These are phyloP conservation scores for Bujurquina vittata DNA, from an alignment of 2,113 vertebrate species.

Conservation along the genomic window DNA sequence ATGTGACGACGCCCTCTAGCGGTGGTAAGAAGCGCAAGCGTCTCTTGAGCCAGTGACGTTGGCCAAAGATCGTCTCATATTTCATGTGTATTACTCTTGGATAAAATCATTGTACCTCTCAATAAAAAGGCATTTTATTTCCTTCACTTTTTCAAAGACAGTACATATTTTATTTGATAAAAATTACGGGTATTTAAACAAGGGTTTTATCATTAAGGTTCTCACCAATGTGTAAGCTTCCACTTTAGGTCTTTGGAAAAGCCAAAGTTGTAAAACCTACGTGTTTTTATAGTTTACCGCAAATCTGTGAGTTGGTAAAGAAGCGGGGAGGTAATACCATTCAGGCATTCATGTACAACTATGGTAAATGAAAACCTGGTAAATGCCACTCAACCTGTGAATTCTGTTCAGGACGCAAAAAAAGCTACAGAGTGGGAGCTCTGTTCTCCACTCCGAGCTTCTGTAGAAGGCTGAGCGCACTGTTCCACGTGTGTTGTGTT, in stretches of 20 bases:
- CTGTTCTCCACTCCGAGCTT: rapidly evolving
- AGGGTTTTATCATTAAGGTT: neutral
- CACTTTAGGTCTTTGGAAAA: too few species aligned
- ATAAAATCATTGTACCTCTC: neutral
- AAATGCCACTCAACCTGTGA: neutral
- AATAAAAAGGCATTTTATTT: neutral
- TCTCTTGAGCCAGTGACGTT: neutral
- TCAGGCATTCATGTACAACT: too few species aligned
- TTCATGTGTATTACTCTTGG: rapidly evolving
- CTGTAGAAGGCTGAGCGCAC: neutral
- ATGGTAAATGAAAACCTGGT: too few species aligned
- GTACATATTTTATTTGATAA: neutral
- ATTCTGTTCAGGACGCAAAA: neutral
- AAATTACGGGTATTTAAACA: neutral
- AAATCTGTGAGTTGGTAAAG: too few species aligned
- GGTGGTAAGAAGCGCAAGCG: neutral
- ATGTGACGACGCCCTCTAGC: conserved; percentile 19
- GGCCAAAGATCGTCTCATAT: conserved; percentile 34
- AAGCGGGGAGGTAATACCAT: too few species aligned
- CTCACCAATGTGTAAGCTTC: too few species aligned
- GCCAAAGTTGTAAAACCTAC: too few species aligned
- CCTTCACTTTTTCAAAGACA: neutral
- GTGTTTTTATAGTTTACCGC: too few species aligned
- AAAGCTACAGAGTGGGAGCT: conserved; percentile 23
- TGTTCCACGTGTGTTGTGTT: conserved; percentile 29